phyloP scores from a whole-genome alignment of 2,113 vertebrate genomes.

The Barbus barbus region DNA sequence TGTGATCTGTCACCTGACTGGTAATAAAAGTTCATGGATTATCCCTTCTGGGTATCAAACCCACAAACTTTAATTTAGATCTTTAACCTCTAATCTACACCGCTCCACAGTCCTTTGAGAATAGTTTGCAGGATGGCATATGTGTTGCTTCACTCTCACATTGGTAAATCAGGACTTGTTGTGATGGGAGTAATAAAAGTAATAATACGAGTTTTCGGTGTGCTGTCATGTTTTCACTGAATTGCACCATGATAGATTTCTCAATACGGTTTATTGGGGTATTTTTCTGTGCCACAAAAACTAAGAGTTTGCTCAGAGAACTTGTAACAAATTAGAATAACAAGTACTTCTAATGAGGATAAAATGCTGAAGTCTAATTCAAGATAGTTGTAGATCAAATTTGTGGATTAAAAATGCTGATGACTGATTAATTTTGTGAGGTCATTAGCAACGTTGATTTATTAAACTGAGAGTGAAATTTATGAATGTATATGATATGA shows the following conservation, averaged over 20 bases:
- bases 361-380: not conserved
- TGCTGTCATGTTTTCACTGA: not conserved
- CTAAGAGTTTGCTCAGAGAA: not conserved
- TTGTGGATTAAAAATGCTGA: not conserved
- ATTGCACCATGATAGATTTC: not conserved
- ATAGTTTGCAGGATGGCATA: not conserved
- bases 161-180: not conserved
- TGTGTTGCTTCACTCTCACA: not conserved
- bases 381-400: not conserved
- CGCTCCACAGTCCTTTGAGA: not conserved
- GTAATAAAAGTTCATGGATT: not conserved
- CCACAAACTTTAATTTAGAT: not conserved
- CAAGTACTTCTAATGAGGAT: not conserved
- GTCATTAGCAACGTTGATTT: not conserved
- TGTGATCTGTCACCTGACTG: not conserved
- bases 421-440: not conserved
- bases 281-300: not conserved
- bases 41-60: not conserved
- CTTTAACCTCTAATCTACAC: not conserved
- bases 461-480: not conserved
- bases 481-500: not conserved
- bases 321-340: not conserved
- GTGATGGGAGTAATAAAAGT: not conserved
- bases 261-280: not conserved
- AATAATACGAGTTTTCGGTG: not conserved